Evolutionary conservation across 1,140 invertebrate species (phyloP).

Genomic region (Bombus ignitus): DNA sequence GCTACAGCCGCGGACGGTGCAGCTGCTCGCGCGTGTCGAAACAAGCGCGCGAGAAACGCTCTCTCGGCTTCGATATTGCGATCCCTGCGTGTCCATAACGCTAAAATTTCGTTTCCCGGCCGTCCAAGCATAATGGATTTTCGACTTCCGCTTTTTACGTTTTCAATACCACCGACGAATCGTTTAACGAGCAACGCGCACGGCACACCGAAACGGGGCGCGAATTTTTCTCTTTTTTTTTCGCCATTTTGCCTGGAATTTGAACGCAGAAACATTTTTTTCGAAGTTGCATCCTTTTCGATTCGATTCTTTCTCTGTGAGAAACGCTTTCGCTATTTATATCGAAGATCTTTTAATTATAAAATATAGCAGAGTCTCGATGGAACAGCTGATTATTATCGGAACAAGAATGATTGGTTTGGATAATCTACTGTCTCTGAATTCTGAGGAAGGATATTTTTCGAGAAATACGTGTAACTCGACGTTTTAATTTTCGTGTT

Average conservation of each 20-base stretch:
- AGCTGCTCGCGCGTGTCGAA: conserved; percentile 38
- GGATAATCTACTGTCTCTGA: too few relatives aligned
- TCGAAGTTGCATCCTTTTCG: background rate
- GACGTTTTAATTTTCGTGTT: too few relatives aligned
- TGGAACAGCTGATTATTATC: too few relatives aligned
- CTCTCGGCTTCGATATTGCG: conserved; percentile 29
- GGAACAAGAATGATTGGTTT: too few relatives aligned
- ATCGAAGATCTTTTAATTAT: too few relatives aligned
- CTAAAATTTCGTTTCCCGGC: conserved; percentile 59
- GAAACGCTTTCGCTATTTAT: too few relatives aligned
- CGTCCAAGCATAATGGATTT: conserved; percentile 33
- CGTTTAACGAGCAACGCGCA: conserved; percentile 35
- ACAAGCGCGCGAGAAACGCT: background rate
- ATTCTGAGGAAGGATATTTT: too few relatives aligned
- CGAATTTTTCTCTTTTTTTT: background rate
- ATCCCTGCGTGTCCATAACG: conserved; percentile 42
- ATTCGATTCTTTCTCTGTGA: too few relatives aligned
- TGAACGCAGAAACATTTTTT: background rate
- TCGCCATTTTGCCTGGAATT: background rate
- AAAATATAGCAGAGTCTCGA: too few relatives aligned
- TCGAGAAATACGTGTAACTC: too few relatives aligned
- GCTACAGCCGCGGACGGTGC: background rate
- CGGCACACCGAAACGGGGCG: background rate
- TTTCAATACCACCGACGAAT: conserved; percentile 38
- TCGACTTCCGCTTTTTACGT: conserved; percentile 44